These are phyloP conservation scores for Bimastos eiseni DNA, from an alignment of 2,888 invertebrate genomes.

Conservation along the genomic window DNA sequence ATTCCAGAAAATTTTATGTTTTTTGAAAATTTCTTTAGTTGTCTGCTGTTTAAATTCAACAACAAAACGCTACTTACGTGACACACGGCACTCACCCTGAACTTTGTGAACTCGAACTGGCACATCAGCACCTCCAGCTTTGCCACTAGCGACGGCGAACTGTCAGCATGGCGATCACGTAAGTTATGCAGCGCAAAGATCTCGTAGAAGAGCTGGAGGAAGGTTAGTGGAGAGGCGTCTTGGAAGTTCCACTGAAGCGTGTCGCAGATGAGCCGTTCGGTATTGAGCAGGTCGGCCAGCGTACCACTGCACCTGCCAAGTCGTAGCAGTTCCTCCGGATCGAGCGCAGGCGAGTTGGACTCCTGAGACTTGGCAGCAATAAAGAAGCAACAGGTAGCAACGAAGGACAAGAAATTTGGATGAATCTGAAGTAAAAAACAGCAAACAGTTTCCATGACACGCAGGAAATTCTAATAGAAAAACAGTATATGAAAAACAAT, in stretches of 20 bases:
- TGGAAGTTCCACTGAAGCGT: slow-evolving; percentile 53
- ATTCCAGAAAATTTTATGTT: not conserved
- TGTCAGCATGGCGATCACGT: not conserved
- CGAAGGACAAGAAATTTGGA: slow-evolving; percentile 49
- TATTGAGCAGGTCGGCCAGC: slow-evolving; percentile 53
- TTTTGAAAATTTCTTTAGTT: not conserved
- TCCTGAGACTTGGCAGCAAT: slow-evolving; percentile 53
- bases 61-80: not conserved
- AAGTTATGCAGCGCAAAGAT: slow-evolving; percentile 40
- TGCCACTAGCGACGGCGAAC: slow-evolving; percentile 36
- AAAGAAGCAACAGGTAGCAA: slow-evolving; percentile 53
- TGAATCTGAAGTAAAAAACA: slow-evolving; percentile 38
- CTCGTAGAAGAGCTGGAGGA: slow-evolving; percentile 48
- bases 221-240: slow-evolving; percentile 49
- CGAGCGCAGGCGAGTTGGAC: slow-evolving; percentile 48
- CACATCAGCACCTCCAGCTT: slow-evolving; percentile 45
- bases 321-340: slow-evolving; percentile 49
- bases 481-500: not conserved
- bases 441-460: not conserved
- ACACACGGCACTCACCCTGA: slow-evolving; percentile 35
- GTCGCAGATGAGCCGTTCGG: slow-evolving; percentile 55
- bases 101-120: slow-evolving; percentile 43
- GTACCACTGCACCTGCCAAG: slow-evolving; percentile 54
- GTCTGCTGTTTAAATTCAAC: not conserved
- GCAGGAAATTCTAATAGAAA: not conserved